These are phyloP conservation scores for Acrocephalus kingi DNA, from an alignment of 2,113 vertebrate genomes.

Conservation along the genomic window DNA sequence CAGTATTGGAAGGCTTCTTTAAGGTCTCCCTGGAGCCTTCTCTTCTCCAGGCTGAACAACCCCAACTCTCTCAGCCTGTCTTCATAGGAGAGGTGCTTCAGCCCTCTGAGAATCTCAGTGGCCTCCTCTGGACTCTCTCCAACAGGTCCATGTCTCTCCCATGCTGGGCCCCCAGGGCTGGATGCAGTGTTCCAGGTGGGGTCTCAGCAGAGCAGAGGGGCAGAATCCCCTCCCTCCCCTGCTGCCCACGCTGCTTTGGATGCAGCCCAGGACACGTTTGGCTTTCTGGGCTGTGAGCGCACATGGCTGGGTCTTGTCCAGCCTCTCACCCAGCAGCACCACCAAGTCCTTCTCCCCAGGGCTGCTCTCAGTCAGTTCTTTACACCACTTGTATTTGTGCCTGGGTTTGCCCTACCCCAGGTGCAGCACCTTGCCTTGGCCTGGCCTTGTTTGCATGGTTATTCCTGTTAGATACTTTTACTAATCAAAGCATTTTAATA, in stretches of 20 bases:
- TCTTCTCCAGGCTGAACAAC: background rate
- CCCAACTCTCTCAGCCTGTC: background rate
- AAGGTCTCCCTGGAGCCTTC: background rate
- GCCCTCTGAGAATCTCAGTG: fast-evolving
- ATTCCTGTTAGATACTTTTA: background rate
- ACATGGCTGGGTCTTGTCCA: background rate
- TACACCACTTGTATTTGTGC: background rate
- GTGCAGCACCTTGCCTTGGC: background rate
- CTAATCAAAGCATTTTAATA: background rate
- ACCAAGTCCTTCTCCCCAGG: background rate
- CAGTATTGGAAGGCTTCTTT: background rate
- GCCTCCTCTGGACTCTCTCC: background rate
- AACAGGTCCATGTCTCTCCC: fast-evolving
- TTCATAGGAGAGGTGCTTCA: background rate
- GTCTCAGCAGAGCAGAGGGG: background rate
- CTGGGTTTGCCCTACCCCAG: background rate
- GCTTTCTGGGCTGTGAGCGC: background rate
- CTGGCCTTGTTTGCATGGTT: background rate
- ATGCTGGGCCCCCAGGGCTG: background rate
- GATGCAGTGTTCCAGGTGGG: background rate
- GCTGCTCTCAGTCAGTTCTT: background rate
- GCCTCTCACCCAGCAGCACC: background rate
- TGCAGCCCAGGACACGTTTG: background rate
- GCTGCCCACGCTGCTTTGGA: background rate
- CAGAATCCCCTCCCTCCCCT: background rate